Conservation (phyloP, 2,113 vertebrate genomes). For the Myotis yumanensis region DNA sequence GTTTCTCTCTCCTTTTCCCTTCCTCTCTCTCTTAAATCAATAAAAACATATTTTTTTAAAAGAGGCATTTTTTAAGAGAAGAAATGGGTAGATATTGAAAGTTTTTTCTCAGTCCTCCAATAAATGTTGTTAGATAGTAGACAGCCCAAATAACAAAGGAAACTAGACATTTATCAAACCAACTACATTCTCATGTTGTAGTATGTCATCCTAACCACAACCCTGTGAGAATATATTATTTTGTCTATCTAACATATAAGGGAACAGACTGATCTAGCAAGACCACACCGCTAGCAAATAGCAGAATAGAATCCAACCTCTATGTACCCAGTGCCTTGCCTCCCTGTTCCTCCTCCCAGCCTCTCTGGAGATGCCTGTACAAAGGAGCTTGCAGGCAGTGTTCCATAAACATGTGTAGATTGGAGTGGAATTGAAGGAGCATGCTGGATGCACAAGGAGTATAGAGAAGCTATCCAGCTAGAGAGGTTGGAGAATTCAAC, state of each 20-base stretch:
- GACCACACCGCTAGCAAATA: background rate
- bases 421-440: background rate
- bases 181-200: background rate
- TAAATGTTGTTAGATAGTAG: slow-evolving; percentile 4
- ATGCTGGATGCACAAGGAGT: background rate
- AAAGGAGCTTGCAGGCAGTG: background rate
- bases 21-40: background rate
- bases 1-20: background rate
- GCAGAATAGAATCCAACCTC: background rate
- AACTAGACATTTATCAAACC: slow-evolving; percentile 7
- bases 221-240: background rate
- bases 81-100: background rate
- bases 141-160: background rate
- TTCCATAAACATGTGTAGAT: background rate
- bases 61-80: background rate
- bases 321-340: too few species aligned
- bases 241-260: background rate
- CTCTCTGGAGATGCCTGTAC: background rate
- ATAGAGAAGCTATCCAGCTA: background rate
- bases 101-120: background rate
- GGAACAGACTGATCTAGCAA: background rate
- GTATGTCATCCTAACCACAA: slow-evolving; percentile 26
- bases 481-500: background rate
- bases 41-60: background rate
- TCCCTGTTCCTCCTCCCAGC: background rate